Base-by-base conservation (phyloP, 2,797 vertebrate species). In the Chanos chanos region DNA sequence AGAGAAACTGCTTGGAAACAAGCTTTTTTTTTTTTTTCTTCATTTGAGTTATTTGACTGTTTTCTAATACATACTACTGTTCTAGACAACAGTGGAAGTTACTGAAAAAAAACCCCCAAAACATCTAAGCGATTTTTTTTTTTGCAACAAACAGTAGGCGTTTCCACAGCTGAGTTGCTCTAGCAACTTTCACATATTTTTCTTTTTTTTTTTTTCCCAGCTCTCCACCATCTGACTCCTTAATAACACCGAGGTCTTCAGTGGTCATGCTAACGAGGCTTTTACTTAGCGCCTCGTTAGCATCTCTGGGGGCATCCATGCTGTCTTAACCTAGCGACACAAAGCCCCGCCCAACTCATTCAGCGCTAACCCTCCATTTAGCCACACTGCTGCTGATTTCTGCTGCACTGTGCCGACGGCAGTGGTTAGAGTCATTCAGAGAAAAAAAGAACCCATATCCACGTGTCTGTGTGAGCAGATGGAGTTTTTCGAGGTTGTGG, bases 171-270 rank as follows among this genome's bases (percentile, higher is more conserved):
- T n/a, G n/a, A n/a, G n/a, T n/a, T n/a, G n/a, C n/a, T n/a, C n/a
- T n/a, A n/a, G n/a, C n/a, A n/a, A n/a, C 52, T 41, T 25, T 16
- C 10, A 28, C 30, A 16, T 7, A 1, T 25, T 16, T 8, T 3
- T 19, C 39, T 24, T 16, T 12, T 34, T 37, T 21, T 3, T 51
- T 37, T 9, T 13, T 36, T 52, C 19, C 10, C 18, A 12, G 33
- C 21, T 27, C 7, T 62, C 55, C 34, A 16, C 19, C 24, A 34
- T 37, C 18, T 39, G 36, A 7, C 36, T 13, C 60, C 72, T 59
- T 85, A 81, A 85, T 84, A 79, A 83, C 78, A 78, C 80, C 71
- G 72, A 65, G 77, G 76, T 81, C 79, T 65, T 36, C 77, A 61
- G 80, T 70, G 73, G 70, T 76, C 68, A 66, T 51, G 70, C 77